Evolutionary conservation across 1,140 invertebrate species (phyloP), one percentile per base, ranked within the genome.

Genomic region (Danaus melanippus): DNA sequence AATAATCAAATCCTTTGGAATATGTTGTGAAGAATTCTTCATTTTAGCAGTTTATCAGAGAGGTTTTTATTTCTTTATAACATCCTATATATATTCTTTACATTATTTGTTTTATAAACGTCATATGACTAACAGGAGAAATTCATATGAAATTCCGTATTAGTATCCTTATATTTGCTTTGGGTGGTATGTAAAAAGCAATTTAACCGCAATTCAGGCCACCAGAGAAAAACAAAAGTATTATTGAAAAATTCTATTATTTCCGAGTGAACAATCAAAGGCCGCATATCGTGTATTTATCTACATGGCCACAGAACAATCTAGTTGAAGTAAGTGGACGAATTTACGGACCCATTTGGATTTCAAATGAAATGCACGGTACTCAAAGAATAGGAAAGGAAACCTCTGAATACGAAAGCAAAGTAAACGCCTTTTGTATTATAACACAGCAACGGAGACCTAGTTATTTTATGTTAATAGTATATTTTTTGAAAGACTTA

Each of bases 341-440:
- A 64, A 70, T 69, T 67, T 66, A 62, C 64, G 77, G 76, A 81
- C 76, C 78, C 71, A 81, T 79, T 79, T 81, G 71, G 74, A 71
- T 79, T 77, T 77, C 67, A 76, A 79, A 78, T 74, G 71, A 76
- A 76, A 76, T 74, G 69, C 65, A 76, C 69, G 67, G 62, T 73
- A 68, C 70, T 76, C 71, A 75, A 78, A 80, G 74, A 73, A 74
- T 70, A 61, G 67, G 63, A 69, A 76, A 71, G 67, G 68, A 71
- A 67, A 63, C 62, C 64, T 58, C 67, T 74, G 74, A 78, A 78
- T 74, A 68, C 67, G 64, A 71, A 78, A 76, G 71, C 65, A 69
- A 71, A 77, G 71, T 77, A 76, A 71, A 77, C 68, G 66, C 62
- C 61, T 65, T 60, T 59, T 61, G 60, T 62, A 67, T 74, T 68